These are phyloP conservation scores for Smutsia gigantea DNA, from an alignment of 2,797 vertebrate species.

Conservation along the genomic window DNA sequence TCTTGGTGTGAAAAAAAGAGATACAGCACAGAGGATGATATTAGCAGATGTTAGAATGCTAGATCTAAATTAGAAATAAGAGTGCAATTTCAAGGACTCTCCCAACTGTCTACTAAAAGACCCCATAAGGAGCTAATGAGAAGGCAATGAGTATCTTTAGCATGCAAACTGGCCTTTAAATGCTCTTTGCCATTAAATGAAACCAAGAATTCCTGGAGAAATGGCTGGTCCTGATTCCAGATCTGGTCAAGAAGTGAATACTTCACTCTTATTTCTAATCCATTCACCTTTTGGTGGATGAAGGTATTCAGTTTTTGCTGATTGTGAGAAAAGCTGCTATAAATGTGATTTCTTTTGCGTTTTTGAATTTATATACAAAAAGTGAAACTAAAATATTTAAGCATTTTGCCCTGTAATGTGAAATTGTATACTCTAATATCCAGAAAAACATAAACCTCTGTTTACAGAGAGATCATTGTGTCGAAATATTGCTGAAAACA, in stretches of 20 bases:
- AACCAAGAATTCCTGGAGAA: neutral
- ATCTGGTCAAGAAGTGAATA: neutral
- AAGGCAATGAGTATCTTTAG: neutral
- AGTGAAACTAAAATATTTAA: neutral
- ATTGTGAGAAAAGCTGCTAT: neutral
- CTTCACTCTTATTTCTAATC: neutral
- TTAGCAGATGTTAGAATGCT: neutral
- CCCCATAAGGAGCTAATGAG: neutral
- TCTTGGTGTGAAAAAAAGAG: neutral
- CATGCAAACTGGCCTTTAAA: neutral
- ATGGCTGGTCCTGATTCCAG: neutral
- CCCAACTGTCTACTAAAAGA: neutral
- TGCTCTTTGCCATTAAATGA: neutral
- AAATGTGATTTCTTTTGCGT: neutral
- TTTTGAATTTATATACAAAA: neutral
- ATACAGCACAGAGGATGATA: neutral
- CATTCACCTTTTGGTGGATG: neutral
- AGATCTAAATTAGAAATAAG: neutral
- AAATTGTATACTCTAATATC: neutral
- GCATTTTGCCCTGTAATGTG: neutral
- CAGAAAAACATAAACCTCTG: neutral
- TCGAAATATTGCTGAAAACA: neutral
- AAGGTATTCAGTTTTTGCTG: neutral
- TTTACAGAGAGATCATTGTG: neutral
- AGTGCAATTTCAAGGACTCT: neutral